Evolutionary conservation across 2,888 invertebrate genomes (phyloP), one percentile per base, ranked within the genome.

Genomic region (Actias luna): DNA sequence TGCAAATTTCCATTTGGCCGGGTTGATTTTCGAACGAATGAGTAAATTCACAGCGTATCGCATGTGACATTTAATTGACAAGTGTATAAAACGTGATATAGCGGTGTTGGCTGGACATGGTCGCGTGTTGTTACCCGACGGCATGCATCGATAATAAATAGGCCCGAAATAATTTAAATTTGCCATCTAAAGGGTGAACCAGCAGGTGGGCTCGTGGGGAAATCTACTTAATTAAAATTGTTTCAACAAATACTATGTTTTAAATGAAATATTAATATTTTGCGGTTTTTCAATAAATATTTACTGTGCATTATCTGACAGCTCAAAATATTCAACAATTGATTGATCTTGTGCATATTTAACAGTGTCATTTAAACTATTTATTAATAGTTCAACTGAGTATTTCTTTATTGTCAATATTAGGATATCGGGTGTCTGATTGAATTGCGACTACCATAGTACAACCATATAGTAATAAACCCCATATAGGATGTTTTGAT

Each of bases 11-110:
- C 88, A 85, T 87, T 86, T 84, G 85, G 81, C 77, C 79, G 77
- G n/a, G 84, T 79, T 86, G 84, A 89, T 88, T 80, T 87, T 85
- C 87, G 76, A 82, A 74, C 79, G 82, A 84, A 82, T 86, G 89
- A 77, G 85, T 86, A 84, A 85, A 91, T 89, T 90, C 80, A 78
- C 82, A 82, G 73, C 83, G 88, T 83, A 87, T 88, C 83, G 88
- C 78, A 78, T 79, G 86, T 86, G 88, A 89, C 85, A 86, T 87
- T 86, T 86, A 89, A 88, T 89, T 87, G 91, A 89, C 88, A 89
- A 87, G 87, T 84, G 88, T 85, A 85, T 85, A 86, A 85, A 89
- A 88, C 84, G 84, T 84, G 84, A 86, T 83, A 80, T 79, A 77
- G 77, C 74, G 75, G 78, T 80, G 82, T 82, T 81, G 78, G 75